Evolutionary conservation across 2,113 vertebrate species (phyloP).

Genomic region (Lepisosteus osseus): DNA sequence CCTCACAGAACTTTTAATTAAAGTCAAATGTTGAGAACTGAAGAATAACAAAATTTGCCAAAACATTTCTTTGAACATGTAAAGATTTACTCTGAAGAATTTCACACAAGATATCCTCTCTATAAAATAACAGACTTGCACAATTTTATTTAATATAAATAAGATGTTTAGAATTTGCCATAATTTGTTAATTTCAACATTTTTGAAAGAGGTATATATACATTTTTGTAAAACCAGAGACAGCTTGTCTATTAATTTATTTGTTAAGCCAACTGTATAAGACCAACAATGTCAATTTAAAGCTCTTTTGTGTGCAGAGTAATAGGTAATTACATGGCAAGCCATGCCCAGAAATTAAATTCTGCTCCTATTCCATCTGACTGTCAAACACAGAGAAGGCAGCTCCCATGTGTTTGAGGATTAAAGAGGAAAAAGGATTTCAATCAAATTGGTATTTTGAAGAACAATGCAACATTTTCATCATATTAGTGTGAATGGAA

Average conservation of each 20-base stretch:
- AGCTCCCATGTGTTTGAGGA: neutral
- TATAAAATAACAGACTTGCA: too few species aligned
- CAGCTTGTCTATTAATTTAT: neutral
- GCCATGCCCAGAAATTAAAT: slow-evolving; percentile 13
- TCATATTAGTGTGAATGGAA: neutral
- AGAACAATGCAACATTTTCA: neutral
- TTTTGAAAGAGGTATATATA: too few species aligned
- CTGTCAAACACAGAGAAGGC: neutral
- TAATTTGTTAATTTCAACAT: too few species aligned
- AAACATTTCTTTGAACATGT: too few species aligned
- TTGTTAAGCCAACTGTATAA: slow-evolving; percentile 6
- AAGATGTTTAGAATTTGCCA: too few species aligned
- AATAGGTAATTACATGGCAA: slow-evolving; percentile 15
- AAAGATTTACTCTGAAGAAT: too few species aligned
- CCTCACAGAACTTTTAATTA: too few species aligned
- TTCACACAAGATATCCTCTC: too few species aligned
- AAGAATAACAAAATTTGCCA: too few species aligned
- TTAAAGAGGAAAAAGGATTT: neutral
- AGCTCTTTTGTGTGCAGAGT: slow-evolving; percentile 8
- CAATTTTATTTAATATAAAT: too few species aligned
- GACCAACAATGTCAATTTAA: slow-evolving; percentile 12
- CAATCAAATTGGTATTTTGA: neutral
- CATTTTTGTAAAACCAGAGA: neutral
- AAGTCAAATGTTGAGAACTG: too few species aligned
- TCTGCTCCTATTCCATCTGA: slow-evolving; percentile 8